phyloP scores from a whole-genome alignment of 2,797 vertebrate species.

The Pygocentrus nattereri region DNA sequence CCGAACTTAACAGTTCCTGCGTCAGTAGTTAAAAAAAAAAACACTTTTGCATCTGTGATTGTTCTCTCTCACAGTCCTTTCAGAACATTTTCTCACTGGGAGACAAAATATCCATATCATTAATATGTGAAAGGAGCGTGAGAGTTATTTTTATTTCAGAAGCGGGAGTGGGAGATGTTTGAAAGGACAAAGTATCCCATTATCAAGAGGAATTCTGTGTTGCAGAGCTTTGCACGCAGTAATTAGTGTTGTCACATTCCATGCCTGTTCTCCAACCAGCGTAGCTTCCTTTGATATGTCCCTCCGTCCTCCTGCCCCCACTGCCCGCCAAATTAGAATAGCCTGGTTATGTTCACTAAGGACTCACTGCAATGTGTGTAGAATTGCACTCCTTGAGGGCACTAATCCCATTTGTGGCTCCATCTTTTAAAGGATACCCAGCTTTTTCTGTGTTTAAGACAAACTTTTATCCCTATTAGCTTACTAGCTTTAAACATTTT shows the following conservation, averaged over 20 bases:
- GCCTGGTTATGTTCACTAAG: constrained; percentile 15
- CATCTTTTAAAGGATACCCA: constrained; percentile 45
- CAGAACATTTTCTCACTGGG: neutral
- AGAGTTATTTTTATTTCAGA: constrained; percentile 37
- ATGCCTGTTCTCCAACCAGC: constrained; percentile 40
- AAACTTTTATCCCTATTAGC: constrained; percentile 31
- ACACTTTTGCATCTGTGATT: neutral
- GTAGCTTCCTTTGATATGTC: constrained; percentile 48
- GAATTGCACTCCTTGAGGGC: constrained; percentile 43
- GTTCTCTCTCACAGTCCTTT: neutral
- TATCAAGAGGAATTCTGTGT: constrained; percentile 49
- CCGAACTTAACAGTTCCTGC: neutral
- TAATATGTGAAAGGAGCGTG: constrained; percentile 19
- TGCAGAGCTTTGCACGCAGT: constrained; percentile 44
- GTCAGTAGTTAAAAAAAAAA: neutral
- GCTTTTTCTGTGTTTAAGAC: constrained; percentile 22
- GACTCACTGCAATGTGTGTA: constrained; percentile 34
- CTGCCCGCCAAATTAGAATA: constrained; percentile 51
- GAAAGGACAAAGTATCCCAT: constrained; percentile 35
- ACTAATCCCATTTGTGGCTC: constrained; percentile 54
- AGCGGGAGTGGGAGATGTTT: constrained; percentile 17
- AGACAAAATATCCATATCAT: constrained; percentile 20
- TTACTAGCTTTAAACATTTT: constrained; percentile 11
- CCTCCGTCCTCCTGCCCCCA: neutral
- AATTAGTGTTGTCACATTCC: constrained; percentile 64